Conservation (phyloP, 2,797 vertebrate species). For the Bryconaethiops microstoma region DNA sequence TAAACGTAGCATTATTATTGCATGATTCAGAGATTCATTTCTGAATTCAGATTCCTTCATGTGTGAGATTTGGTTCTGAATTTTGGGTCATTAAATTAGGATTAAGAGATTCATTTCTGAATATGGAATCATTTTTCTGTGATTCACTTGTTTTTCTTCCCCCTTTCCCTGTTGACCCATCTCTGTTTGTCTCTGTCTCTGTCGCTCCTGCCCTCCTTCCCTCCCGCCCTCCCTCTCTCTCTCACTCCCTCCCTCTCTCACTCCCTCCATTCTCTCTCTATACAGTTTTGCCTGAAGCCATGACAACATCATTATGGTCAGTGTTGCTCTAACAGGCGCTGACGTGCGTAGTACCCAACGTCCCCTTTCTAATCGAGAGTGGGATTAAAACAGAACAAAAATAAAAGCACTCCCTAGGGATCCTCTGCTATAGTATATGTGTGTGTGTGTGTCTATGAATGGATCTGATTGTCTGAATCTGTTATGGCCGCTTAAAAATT, state of each 20-base stretch:
- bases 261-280: slow-evolving; percentile 32
- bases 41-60: too few relatives aligned
- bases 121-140: background rate
- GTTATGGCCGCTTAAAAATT: background rate
- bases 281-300: slow-evolving; percentile 36
- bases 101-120: background rate
- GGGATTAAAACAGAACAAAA: slow-evolving; percentile 32
- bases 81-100: background rate
- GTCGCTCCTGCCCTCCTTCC: slow-evolving; percentile 7
- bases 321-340: slow-evolving; percentile 42
- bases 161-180: background rate
- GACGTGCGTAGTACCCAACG: slow-evolving; percentile 47
- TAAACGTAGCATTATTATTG: background rate
- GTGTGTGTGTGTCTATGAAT: background rate
- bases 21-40: background rate
- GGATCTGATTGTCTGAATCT: background rate
- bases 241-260: slow-evolving; percentile 1
- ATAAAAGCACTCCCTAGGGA: slow-evolving; percentile 17
- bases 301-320: slow-evolving; percentile 44
- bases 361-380: slow-evolving; percentile 29
- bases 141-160: background rate
- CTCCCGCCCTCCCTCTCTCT: slow-evolving; percentile 25
- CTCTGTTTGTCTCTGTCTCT: background rate
- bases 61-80: background rate
- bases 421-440: background rate